A percentile compares a stretch with the other conserved stretches of the same genome.
These are phyloP conservation scores for Danio jaintianensis DNA, from an alignment of 2,797 vertebrate genomes.

Conservation along the genomic window DNA sequence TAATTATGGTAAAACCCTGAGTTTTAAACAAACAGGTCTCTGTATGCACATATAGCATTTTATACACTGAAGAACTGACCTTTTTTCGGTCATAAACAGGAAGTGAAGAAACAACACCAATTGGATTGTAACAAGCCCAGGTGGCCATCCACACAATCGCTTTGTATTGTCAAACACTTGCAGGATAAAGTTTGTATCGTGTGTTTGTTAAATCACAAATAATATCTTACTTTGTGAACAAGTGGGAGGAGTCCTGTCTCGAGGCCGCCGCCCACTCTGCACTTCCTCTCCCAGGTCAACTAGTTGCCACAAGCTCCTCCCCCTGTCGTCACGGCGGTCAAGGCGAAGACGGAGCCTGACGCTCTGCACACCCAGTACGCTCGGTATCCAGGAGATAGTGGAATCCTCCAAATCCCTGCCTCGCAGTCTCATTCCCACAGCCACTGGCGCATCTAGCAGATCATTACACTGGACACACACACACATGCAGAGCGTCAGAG, in stretches of 20 bases:
- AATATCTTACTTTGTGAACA: constrained; percentile 67
- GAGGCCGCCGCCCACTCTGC: constrained; percentile 48
- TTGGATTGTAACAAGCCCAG: neutral
- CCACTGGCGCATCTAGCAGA: constrained; percentile 48
- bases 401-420: constrained; percentile 68
- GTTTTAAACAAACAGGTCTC: neutral
- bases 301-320: constrained; percentile 75
- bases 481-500: constrained; percentile 4
- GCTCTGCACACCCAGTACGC: constrained; percentile 68
- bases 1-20: neutral
- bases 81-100: neutral
- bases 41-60: neutral
- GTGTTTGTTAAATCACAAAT: neutral
- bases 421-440: constrained; percentile 74
- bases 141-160: neutral
- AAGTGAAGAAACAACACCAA: neutral
- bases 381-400: constrained; percentile 71
- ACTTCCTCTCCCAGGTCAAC: constrained; percentile 68
- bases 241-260: constrained; percentile 46
- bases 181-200: neutral
- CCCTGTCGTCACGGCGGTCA: constrained; percentile 68
- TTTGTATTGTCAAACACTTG: neutral
- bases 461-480: constrained; percentile 67
- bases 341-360: constrained; percentile 74
- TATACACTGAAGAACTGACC: neutral